Evolutionary conservation across 2,113 vertebrate species (phyloP), one percentile per base, ranked within the genome.

Genomic region (Sebastes schlegelii): DNA sequence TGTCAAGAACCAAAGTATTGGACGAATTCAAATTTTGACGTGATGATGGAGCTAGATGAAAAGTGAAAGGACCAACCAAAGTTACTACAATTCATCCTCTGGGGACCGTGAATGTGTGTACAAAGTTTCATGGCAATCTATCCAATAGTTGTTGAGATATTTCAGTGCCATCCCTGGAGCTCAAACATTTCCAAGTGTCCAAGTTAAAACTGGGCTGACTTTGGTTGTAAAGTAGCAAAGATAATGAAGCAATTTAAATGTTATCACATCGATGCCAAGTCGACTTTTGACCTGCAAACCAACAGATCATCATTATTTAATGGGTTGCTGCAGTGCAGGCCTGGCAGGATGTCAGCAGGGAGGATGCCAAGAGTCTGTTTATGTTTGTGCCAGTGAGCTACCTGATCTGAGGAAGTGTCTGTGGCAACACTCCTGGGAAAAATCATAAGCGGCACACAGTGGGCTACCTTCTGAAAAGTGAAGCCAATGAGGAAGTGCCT

Each of bases 251-350:
- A 1, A 19, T 61, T 48, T 8, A 42, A 34, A 49, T 12, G 54
- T 13, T 34, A 46, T 16, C 45, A 17, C 26, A 34, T 34, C 3
- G 26, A 34, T 34, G 43, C 52, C 8, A 49, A 65, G 51, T 52
- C 1, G 6, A 26, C 42, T 52, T 49, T 10, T 0, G 2, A 48
- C 72, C 40, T 75, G 45, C 72, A 48, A 16, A 42, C 16, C 23
- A 55, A 10, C 55, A 21, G 65, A 83, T 79, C 46, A 83, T 79
- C 46, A n/a, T 66, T 61, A 83, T 8, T 71, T 42, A 12, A 49
- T 5, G 48, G 4, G 26, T 1, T 70, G 45, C 58, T 67, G 77
- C 43, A 57, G 79, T 45, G 45, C 63, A 42, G 58, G 26, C 52
- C 60, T 66, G 60, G 51, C 52, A 52, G 26, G 6, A 1, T 10